Conservation (phyloP, 2,888 invertebrate genomes). For the Trachelus stipa region DNA sequence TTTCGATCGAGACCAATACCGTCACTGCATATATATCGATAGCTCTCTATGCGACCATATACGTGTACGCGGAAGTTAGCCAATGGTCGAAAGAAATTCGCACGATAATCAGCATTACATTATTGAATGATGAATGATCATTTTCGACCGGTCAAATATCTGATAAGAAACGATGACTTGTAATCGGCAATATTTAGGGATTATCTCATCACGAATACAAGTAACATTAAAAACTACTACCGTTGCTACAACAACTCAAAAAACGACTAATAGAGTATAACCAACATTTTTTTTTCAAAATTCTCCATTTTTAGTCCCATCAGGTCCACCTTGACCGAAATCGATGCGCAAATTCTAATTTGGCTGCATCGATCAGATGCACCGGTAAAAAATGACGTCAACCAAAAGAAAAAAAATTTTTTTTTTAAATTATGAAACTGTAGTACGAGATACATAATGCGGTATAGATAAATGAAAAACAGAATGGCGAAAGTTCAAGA, state of each 20-base stretch:
- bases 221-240: neutral
- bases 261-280: neutral
- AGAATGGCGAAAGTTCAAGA: neutral
- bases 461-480: neutral
- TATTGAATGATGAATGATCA: neutral
- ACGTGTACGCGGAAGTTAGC: neutral
- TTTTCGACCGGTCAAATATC: neutral
- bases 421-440: neutral
- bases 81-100: neutral
- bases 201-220: neutral
- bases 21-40: neutral
- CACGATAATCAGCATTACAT: neutral
- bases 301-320: neutral
- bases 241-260: neutral
- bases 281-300: neutral
- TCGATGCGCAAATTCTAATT: neutral
- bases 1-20: neutral
- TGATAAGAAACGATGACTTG: neutral
- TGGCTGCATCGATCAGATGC: neutral
- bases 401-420: neutral
- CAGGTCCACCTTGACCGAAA: neutral
- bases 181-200: too few relatives aligned
- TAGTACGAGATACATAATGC: neutral
- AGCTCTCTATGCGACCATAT: neutral
- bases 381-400: conserved; percentile 11